Base-by-base conservation (phyloP, 2,888 invertebrate species). In the Terebella lapidaria region DNA sequence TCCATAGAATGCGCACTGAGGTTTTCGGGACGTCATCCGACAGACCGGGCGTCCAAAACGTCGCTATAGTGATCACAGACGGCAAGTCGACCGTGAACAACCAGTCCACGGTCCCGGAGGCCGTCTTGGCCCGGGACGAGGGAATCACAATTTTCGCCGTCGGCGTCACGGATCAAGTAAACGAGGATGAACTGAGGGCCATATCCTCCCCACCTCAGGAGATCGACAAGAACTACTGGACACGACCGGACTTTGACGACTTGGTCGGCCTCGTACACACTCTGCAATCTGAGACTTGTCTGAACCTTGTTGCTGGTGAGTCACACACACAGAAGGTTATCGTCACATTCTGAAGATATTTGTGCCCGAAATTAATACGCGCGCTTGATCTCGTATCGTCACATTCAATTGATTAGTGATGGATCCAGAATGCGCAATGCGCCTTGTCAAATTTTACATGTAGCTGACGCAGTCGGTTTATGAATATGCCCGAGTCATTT, bases 11-110 rank as follows among this genome's bases (percentile, higher is more conserved):
- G 49, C 51, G 66, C 15, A 62, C 56, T 1, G 47, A 58, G 29
- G 52, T 59, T 29, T 65, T 68, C 46, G 26, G 45, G 3, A 15
- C 42, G 10, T 46, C 28, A 1, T 30, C 53, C 35, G 64, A 55
- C 24, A 63, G 75, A 47, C 69, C 71, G 30, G 65, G 67, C 29
- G 74, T 68, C 3, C 64, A 67, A 10, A 74, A 75, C 56, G 62
- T 73, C 42, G 68, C 68, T 20, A 70, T 75, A 30, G 66, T 75
- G 25, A 64, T 75, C 4, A 67, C 71, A 54, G 73, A 73, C 57
- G 74, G 74, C 28, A 65, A 71, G 20, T 75, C 74, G 5, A 71
- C 68, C 56, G 65, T 71, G 24, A 68, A 71, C 29, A 52, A 67
- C 15, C 53, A 57, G 45, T 58, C 61, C 18, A 75, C 74, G 1